A percentile compares a stretch with the other conserved stretches of the same genome.
Conservation (phyloP, 2,888 invertebrate species). For the Metacarcinus magister region DNA sequence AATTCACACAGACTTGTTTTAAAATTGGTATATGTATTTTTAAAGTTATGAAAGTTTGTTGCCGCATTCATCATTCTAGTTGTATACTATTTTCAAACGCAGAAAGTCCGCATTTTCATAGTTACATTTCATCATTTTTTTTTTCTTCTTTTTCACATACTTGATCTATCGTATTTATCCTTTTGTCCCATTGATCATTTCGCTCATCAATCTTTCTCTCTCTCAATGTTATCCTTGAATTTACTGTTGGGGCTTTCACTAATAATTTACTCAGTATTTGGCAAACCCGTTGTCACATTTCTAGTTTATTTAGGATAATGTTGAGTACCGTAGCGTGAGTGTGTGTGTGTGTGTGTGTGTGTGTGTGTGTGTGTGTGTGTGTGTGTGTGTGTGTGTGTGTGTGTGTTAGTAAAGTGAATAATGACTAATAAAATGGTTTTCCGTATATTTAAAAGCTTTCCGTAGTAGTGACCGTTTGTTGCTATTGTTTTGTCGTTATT, state of each 20-base stretch:
- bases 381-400: slow-evolving; percentile 2
- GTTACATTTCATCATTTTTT: background rate
- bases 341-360: background rate
- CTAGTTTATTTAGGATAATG: background rate
- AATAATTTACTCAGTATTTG: background rate
- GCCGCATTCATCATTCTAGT: background rate
- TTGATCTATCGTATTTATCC: background rate
- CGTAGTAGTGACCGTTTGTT: too few relatives aligned
- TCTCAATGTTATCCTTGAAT: background rate
- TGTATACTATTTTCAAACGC: background rate
- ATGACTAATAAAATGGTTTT: too few relatives aligned
- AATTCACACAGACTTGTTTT: background rate
- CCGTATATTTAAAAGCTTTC: too few relatives aligned
- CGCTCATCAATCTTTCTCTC: background rate
- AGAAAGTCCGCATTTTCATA: background rate
- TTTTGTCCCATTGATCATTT: background rate
- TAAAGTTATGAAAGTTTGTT: background rate
- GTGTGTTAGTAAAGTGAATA: background rate
- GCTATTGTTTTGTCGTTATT: too few relatives aligned
- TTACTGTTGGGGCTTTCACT: background rate
- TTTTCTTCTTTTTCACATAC: background rate
- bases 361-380: background rate
- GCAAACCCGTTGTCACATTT: background rate
- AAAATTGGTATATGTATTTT: background rate
- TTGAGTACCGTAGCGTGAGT: background rate